A percentile compares a stretch with the other conserved stretches of the same genome.
These are phyloP conservation scores for Chorisops tibialis DNA, from an alignment of 2,888 invertebrate species.

Conservation along the genomic window DNA sequence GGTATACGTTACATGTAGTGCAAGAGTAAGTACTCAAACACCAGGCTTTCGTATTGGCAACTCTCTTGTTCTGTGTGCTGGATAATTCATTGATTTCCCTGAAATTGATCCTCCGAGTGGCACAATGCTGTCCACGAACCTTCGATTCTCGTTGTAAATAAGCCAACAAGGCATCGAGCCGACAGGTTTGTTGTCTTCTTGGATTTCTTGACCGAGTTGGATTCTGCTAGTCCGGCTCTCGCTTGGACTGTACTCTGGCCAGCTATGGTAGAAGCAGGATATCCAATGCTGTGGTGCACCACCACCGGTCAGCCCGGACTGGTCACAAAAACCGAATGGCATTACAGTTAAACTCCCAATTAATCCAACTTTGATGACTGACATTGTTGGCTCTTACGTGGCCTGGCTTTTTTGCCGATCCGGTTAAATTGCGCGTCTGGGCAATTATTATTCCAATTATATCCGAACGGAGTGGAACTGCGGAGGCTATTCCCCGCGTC, in stretches of 20 bases:
- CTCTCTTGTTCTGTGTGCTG: too few relatives aligned
- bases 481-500: constrained; percentile 28
- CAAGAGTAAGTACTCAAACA: too few relatives aligned
- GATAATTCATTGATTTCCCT: constrained; percentile 1
- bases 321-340: constrained; percentile 30
- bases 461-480: constrained; percentile 16
- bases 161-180: too few relatives aligned
- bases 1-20: too few relatives aligned
- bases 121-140: too few relatives aligned
- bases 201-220: too few relatives aligned
- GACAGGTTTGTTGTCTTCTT: too few relatives aligned
- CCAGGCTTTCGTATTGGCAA: background rate
- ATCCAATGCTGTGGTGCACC: too few relatives aligned
- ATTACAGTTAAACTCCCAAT: constrained; percentile 36
- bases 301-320: background rate
- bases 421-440: constrained; percentile 31
- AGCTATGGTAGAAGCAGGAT: too few relatives aligned
- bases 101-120: constrained; percentile 2
- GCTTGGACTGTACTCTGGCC: too few relatives aligned
- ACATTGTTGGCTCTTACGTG: constrained; percentile 33
- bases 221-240: too few relatives aligned
- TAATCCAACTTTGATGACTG: constrained; percentile 36
- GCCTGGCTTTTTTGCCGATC: constrained; percentile 24
- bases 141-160: too few relatives aligned
- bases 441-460: constrained; percentile 36